Conservation (phyloP, 2,113 vertebrate species). For the Ramphastos sulfuratus region DNA sequence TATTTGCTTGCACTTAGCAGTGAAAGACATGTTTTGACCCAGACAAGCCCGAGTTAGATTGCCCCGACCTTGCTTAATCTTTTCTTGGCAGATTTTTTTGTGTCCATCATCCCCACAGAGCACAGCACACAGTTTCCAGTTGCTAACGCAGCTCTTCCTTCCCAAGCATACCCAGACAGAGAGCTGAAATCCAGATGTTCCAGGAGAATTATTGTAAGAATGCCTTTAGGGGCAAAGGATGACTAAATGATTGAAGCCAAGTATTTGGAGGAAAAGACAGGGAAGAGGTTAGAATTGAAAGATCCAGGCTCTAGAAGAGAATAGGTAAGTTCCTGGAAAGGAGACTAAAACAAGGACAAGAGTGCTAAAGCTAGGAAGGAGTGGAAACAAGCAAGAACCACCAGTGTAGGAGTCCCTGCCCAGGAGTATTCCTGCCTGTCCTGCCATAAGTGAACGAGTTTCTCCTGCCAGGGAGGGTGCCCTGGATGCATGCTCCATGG, state of each 20-base stretch:
- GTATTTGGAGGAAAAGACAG: background rate
- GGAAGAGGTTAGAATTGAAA: background rate
- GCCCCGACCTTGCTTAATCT: constrained; percentile 33
- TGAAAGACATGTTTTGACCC: constrained; percentile 7
- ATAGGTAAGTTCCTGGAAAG: background rate
- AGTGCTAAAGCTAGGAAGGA: background rate
- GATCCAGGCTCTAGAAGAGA: background rate
- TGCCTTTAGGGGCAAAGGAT: background rate
- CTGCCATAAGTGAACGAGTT: background rate
- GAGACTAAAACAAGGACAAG: background rate
- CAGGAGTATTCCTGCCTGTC: background rate
- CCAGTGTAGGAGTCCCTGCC: background rate
- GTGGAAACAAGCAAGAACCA: background rate
- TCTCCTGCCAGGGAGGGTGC: background rate
- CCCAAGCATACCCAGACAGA: background rate
- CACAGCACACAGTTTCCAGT: background rate
- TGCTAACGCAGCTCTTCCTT: background rate
- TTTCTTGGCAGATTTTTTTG: constrained; percentile 8
- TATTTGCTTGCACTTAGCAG: background rate
- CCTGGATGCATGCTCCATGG: background rate
- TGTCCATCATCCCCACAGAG: constrained; percentile 13
- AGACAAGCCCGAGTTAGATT: constrained; percentile 29
- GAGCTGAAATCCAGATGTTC: background rate
- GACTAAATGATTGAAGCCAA: background rate
- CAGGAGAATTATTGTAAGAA: background rate